Percentiles rank a stretch among this genome's conserved stretches.
These are phyloP conservation scores for Agelas oroides DNA, from an alignment of 37 sponge, comb jelly and placozoan species.

Conservation along the genomic window DNA sequence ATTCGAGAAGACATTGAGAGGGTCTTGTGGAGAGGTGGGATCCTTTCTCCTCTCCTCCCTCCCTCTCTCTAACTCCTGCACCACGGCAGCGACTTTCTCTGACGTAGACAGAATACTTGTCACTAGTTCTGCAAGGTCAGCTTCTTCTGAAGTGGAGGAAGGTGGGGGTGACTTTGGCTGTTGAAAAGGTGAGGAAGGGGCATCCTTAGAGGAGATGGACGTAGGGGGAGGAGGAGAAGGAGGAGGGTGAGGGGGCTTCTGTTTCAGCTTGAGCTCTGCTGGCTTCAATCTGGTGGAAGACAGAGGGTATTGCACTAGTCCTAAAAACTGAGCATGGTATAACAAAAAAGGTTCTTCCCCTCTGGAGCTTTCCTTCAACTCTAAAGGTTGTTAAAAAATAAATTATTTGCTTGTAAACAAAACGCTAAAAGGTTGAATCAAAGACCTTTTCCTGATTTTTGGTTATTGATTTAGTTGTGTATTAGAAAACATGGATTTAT, in stretches of 20 bases:
- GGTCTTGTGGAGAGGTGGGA: slow-evolving; percentile 14
- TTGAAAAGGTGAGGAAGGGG: background rate
- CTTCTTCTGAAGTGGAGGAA: background rate
- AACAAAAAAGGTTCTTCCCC: too few relatives aligned
- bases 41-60: slow-evolving; percentile 11
- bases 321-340: too few relatives aligned
- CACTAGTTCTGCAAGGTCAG: slow-evolving; percentile 29
- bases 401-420: too few relatives aligned
- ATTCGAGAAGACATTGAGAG: background rate
- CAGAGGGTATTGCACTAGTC: too few relatives aligned
- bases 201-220: background rate
- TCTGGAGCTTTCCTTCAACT: too few relatives aligned
- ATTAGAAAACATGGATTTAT: too few relatives aligned
- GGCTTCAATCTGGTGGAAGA: too few relatives aligned
- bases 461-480: too few relatives aligned
- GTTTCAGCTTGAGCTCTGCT: too few relatives aligned
- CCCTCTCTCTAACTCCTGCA: slow-evolving; percentile 24
- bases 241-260: background rate
- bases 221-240: slow-evolving; percentile 20
- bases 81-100: slow-evolving; percentile 28
- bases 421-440: too few relatives aligned
- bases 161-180: background rate
- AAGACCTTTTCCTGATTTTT: too few relatives aligned
- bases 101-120: slow-evolving; percentile 33
- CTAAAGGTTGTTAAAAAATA: too few relatives aligned